Conservation (phyloP, 2,113 vertebrate species). For the Dicerorhinus sumatrensis region DNA sequence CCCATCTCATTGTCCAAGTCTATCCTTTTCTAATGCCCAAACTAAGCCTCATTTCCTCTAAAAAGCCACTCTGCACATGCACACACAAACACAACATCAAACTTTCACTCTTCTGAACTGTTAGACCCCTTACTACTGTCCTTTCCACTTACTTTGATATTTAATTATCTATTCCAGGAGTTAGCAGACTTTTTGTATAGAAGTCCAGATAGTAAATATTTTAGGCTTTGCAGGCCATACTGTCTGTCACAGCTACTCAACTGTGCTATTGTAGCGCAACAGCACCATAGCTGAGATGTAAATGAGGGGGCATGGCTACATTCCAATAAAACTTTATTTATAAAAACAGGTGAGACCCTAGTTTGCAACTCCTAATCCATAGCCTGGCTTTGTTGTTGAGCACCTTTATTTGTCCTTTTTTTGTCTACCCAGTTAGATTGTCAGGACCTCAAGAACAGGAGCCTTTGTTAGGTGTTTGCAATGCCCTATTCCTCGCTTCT, state of each 20-base stretch:
- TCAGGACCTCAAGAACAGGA: background rate
- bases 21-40: background rate
- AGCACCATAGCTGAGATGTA: background rate
- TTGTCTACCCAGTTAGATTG: background rate
- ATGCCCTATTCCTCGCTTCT: background rate
- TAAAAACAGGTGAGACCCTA: background rate
- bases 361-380: background rate
- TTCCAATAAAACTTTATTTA: conserved; percentile 66
- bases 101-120: background rate
- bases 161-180: background rate
- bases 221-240: background rate
- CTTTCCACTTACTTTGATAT: background rate
- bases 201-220: background rate
- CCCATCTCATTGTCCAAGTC: background rate
- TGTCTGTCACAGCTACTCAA: background rate
- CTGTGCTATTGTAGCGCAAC: background rate
- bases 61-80: background rate
- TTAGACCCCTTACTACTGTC: background rate
- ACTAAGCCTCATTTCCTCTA: background rate
- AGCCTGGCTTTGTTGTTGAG: background rate
- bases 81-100: background rate
- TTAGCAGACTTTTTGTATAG: background rate
- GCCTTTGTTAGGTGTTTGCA: background rate
- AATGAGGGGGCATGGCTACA: background rate
- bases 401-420: background rate